Evolutionary conservation across 2,888 invertebrate genomes (phyloP).

Genomic region (Ectemnius continuus): DNA sequence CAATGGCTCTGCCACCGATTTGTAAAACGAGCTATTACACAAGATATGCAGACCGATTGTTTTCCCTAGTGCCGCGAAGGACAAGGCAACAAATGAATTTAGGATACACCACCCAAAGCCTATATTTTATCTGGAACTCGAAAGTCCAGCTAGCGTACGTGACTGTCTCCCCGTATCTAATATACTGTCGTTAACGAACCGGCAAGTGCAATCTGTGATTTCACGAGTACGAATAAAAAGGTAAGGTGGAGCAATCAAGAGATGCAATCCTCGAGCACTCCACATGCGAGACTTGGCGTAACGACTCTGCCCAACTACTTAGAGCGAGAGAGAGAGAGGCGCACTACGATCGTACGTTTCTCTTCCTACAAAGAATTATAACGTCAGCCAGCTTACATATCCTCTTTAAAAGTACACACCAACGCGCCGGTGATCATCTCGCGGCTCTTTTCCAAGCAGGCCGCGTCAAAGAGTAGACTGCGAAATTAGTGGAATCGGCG

Average conservation of each 20-base stretch:
- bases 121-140: too few relatives aligned
- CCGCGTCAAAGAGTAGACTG: slow-evolving; percentile 2
- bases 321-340: too few relatives aligned
- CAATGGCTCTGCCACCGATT: too few relatives aligned
- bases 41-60: too few relatives aligned
- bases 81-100: neutral
- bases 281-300: neutral
- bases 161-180: too few relatives aligned
- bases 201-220: too few relatives aligned
- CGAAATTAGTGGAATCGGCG: slow-evolving; percentile 7
- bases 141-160: too few relatives aligned
- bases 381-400: neutral
- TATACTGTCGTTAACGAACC: too few relatives aligned
- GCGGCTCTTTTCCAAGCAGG: neutral
- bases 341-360: neutral
- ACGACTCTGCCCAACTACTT: neutral
- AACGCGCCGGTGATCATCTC: neutral
- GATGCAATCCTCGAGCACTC: neutral
- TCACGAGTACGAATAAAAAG: neutral
- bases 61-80: too few relatives aligned
- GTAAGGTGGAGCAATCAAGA: neutral
- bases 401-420: neutral
- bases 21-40: too few relatives aligned
- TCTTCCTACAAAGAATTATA: neutral
- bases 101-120: neutral